These are phyloP conservation scores for Chelon labrosus DNA, from an alignment of 2,797 vertebrate species.

Conservation along the genomic window DNA sequence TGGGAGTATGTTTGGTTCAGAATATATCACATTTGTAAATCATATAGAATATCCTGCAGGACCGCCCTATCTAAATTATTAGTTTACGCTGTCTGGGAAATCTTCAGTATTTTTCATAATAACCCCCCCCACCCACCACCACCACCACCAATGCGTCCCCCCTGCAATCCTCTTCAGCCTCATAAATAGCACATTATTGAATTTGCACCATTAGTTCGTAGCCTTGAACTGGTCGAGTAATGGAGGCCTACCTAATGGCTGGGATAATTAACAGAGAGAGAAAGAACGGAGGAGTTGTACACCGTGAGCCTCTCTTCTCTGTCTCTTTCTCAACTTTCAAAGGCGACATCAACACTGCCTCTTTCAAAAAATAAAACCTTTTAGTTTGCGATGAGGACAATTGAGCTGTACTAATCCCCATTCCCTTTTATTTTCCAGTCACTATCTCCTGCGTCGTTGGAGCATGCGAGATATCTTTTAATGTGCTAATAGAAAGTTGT, in stretches of 20 bases:
- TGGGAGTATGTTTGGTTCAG: slow-evolving; percentile 3
- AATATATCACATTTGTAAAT: slow-evolving; percentile 17
- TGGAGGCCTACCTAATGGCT: slow-evolving; percentile 67
- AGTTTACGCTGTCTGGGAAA: background rate
- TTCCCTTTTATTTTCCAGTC: slow-evolving; percentile 41
- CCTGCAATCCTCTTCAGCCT: slow-evolving; percentile 58
- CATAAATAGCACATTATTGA: slow-evolving; percentile 72
- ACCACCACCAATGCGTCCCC: slow-evolving; percentile 37
- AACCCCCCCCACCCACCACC: background rate
- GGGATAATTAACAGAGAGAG: slow-evolving; percentile 68
- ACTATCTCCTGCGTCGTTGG: slow-evolving; percentile 39
- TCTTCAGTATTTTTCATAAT: slow-evolving; percentile 43
- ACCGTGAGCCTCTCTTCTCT: too few species aligned
- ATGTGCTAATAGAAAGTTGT: slow-evolving; percentile 42
- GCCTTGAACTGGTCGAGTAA: slow-evolving; percentile 68
- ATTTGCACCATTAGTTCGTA: slow-evolving; percentile 63
- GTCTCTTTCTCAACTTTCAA: slow-evolving; percentile 34
- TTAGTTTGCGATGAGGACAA: slow-evolving; percentile 17
- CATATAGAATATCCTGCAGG: slow-evolving; percentile 42
- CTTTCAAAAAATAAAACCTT: slow-evolving; percentile 21
- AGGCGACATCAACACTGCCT: slow-evolving; percentile 35
- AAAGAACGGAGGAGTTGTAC: slow-evolving; percentile 34
- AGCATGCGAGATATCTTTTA: slow-evolving; percentile 47
- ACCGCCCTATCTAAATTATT: slow-evolving; percentile 23
- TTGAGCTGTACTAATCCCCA: slow-evolving; percentile 25